A percentile compares a stretch with the other conserved stretches of the same genome.
Evolutionary conservation across 2,888 invertebrate species (phyloP).

Genomic region (Slavum lentiscoides): DNA sequence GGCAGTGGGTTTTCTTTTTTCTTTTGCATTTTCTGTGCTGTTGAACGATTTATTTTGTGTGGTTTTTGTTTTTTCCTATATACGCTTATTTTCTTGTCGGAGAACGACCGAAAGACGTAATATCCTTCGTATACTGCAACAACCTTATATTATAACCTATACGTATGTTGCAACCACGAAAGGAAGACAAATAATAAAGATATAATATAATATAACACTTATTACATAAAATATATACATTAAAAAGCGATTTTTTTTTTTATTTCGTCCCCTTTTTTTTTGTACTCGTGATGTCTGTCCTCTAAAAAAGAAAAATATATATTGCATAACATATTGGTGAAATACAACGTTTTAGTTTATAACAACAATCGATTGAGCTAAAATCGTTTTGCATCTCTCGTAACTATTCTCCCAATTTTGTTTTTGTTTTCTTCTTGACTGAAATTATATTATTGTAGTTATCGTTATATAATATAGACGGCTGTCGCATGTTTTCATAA

Average conservation of each 20-base stretch:
- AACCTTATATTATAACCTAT: neutral
- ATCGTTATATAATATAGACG: constrained; percentile 3
- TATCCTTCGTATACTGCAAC: neutral
- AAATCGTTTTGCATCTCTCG: constrained; percentile 7
- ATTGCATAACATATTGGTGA: neutral
- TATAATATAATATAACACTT: neutral
- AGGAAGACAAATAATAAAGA: constrained; percentile 9
- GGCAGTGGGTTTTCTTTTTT: constrained; percentile 44
- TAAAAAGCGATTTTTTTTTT: too few species aligned
- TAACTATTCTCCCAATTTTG: too few species aligned
- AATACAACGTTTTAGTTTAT: constrained; percentile 8
- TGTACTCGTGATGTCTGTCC: constrained; percentile 40
- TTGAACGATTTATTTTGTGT: constrained; percentile 51
- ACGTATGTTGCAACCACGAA: too few species aligned
- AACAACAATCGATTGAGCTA: constrained; percentile 1
- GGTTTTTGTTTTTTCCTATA: constrained; percentile 49
- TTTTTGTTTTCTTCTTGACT: neutral
- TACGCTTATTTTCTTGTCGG: constrained; percentile 25
- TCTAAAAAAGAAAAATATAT: neutral
- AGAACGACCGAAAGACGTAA: neutral
- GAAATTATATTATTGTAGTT: constrained; percentile 14
- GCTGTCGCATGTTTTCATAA: constrained; percentile 36
- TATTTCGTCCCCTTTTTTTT: neutral
- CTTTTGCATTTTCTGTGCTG: constrained; percentile 47
- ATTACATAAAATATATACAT: neutral